A percentile compares a stretch with the other conserved stretches of the same genome.
Evolutionary conservation across 1,140 invertebrate species (phyloP).

Genomic region (Papilio glaucus): DNA sequence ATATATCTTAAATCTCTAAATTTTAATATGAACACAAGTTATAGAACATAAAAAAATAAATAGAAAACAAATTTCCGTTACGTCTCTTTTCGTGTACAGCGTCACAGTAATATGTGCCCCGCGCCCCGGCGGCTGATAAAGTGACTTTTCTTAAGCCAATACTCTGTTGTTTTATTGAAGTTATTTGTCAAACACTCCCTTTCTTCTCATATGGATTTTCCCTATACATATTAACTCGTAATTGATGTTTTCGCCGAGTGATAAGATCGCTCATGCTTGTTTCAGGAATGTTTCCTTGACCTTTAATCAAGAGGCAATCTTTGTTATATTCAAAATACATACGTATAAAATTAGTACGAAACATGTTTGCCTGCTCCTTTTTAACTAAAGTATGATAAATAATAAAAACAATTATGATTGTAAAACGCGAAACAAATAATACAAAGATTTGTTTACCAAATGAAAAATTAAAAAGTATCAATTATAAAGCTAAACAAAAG

Average conservation of each 20-base stretch:
- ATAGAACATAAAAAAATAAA: background rate
- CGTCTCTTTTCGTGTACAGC: constrained; percentile 20
- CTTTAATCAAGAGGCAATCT: background rate
- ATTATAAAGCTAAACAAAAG: background rate
- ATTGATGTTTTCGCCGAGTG: constrained; percentile 11
- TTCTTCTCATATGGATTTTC: constrained; percentile 35
- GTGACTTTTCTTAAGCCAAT: constrained; percentile 55
- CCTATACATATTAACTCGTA: constrained; percentile 25
- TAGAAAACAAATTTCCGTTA: constrained; percentile 25
- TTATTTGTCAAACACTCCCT: constrained; percentile 58
- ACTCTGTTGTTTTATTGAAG: constrained; percentile 61
- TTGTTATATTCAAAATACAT: too few species aligned
- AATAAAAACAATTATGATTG: too few species aligned
- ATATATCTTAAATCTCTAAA: too few species aligned
- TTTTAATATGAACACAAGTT: too few species aligned
- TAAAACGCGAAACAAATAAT: too few species aligned
- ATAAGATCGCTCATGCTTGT: background rate
- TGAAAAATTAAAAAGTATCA: too few species aligned
- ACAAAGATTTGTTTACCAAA: too few species aligned
- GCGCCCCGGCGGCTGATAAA: constrained; percentile 55
- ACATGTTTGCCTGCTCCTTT: too few species aligned
- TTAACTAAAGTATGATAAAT: too few species aligned
- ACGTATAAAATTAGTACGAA: too few species aligned
- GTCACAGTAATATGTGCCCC: constrained; percentile 40
- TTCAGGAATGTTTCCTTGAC: background rate